These are phyloP conservation scores for Glyphotaelius pellucidus DNA, from an alignment of 2,888 invertebrate species.

Conservation along the genomic window DNA sequence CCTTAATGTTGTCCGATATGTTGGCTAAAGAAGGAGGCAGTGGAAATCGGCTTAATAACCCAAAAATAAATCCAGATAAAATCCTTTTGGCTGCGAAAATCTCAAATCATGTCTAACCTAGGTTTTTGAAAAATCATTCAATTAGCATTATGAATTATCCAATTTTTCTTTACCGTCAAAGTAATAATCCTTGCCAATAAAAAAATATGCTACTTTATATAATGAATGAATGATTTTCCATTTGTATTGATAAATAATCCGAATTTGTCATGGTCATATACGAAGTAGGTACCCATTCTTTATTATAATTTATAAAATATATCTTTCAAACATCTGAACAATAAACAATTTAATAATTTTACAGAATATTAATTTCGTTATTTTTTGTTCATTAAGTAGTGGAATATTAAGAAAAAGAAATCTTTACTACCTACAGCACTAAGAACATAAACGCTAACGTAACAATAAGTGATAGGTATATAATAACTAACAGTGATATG, in stretches of 20 bases:
- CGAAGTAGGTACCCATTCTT: background rate
- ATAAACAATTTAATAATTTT: background rate
- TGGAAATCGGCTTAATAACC: no score
- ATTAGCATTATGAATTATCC: background rate
- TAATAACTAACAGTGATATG: background rate
- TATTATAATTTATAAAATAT: background rate
- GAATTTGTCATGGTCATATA: no score
- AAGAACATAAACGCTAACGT: background rate
- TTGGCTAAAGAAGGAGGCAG: no score
- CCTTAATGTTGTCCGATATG: no score
- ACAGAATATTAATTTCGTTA: background rate
- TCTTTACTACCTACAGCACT: background rate
- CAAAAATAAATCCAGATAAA: background rate
- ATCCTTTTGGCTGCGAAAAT: background rate
- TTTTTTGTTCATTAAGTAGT: background rate
- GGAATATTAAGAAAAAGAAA: background rate
- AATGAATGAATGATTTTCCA: no score
- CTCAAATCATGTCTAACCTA: no score
- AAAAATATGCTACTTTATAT: no score
- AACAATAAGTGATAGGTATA: background rate
- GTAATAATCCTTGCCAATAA: background rate
- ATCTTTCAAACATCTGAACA: background rate
- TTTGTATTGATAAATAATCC: no score
- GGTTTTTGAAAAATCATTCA: background rate
- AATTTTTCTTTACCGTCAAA: background rate